These are phyloP conservation scores for Bombus turneri DNA, from an alignment of 1,140 invertebrate species.

Conservation along the genomic window DNA sequence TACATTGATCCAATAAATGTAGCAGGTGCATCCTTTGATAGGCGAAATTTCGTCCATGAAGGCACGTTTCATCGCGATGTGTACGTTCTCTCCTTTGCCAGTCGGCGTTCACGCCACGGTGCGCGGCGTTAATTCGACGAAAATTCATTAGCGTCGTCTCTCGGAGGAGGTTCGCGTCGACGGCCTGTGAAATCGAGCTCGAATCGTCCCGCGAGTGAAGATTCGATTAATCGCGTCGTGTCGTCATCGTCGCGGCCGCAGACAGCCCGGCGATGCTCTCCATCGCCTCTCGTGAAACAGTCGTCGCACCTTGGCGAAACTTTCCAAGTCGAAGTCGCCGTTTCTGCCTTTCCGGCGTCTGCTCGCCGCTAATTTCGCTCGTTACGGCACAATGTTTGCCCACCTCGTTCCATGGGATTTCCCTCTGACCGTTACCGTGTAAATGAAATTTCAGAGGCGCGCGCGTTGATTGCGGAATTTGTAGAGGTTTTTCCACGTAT, in stretches of 20 bases:
- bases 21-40: constrained; percentile 18
- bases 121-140: constrained; percentile 62
- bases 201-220: constrained; percentile 61
- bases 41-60: constrained; percentile 25
- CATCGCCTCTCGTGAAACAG: background rate
- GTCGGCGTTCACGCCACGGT: constrained; percentile 43
- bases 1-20: constrained; percentile 48
- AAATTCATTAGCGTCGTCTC: constrained; percentile 67
- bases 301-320: background rate
- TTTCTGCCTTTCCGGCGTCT: background rate
- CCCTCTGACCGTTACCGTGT: background rate
- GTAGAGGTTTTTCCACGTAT: background rate
- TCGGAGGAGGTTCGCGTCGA: constrained; percentile 33
- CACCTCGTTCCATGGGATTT: background rate
- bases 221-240: constrained; percentile 66
- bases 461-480: background rate
- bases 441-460: background rate
- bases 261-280: background rate
- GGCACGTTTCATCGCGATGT: background rate
- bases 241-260: constrained; percentile 40
- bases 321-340: background rate
- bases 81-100: background rate
- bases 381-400: background rate
- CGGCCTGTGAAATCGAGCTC: constrained; percentile 65
- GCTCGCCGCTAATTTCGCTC: constrained; percentile 16